phyloP scores from a whole-genome alignment of 2,797 vertebrate genomes.

The Helicolenus hilgendorfi region DNA sequence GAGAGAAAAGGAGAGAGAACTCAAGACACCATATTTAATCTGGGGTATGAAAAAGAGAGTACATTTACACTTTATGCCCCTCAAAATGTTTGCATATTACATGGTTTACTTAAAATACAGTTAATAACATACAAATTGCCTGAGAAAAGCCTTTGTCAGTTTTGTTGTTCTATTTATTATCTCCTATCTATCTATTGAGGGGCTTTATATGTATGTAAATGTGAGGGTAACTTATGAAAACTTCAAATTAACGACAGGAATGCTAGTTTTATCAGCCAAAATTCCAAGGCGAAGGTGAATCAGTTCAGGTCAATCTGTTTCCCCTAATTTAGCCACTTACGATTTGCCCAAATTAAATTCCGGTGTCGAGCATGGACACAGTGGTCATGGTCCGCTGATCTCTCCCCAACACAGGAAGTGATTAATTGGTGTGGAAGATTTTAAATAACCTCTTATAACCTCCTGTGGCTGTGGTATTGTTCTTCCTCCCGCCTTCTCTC shows the following conservation, averaged over 20 bases:
- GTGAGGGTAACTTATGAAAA: background rate
- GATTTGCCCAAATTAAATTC: slow-evolving; percentile 6
- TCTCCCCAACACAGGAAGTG: slow-evolving; percentile 6
- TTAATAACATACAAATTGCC: background rate
- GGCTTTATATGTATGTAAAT: background rate
- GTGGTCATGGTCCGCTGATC: slow-evolving; percentile 17
- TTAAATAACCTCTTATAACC: slow-evolving; percentile 16
- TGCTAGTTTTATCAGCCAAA: background rate
- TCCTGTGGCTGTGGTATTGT: background rate
- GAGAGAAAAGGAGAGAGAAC: background rate
- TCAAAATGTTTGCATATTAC: background rate
- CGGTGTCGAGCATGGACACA: background rate
- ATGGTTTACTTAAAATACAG: background rate
- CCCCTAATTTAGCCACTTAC: background rate
- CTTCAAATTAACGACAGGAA: background rate
- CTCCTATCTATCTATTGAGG: background rate
- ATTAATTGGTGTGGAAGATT: slow-evolving; percentile 29
- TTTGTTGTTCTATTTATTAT: background rate
- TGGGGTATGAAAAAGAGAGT: background rate
- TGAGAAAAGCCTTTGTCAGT: background rate
- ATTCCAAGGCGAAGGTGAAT: background rate
- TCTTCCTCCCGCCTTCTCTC: background rate
- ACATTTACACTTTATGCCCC: background rate
- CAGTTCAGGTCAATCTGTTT: background rate
- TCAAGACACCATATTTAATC: background rate